Evolutionary conservation across 2,113 vertebrate genomes (phyloP), one percentile per base, ranked within the genome.

Genomic region (Tricholaema leucomelas): DNA sequence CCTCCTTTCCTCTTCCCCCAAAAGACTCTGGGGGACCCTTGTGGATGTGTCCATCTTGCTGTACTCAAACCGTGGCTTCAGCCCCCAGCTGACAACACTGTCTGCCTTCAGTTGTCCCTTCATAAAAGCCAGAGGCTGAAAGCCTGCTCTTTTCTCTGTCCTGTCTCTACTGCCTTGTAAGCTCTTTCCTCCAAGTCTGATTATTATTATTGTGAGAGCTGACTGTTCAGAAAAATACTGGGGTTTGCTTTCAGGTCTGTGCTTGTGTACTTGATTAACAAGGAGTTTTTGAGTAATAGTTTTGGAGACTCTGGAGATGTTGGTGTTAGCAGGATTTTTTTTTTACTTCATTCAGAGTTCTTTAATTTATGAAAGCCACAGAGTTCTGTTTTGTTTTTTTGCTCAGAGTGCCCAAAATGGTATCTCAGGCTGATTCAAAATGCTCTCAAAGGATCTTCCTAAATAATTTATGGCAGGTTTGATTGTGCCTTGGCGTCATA

Each of bases 141-240:
- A 87, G 82, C 75, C 79, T 94, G 85, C 82, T 72, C 90, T 88
- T 90, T 95, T 92, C 89, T 84, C 94, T 91, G 61, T 54, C 70
- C 88, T 4, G 42, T 91, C 94, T 95, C 92, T 81, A 92, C 92
- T 92, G 84, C 92, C 94, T 79, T 64, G 70, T 90, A 93, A 94
- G 95, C 92, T 90, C 86, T 96, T 94, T 93, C 86, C 91, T 93
- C 83, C 81, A 42, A 84, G 77, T 72, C 58, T 81, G 80, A 81
- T 94, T 90, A 81, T 95, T 90, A 81, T 91, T 91, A 76, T n/a
- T n/a, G n/a, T 84, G 86, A 87, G 85, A 93, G 94, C 75, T 94
- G 88, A 91, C 90, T 91, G 3, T 88, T 96, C 88, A 90, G 85
- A 74, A 91, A 95, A 92, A 69, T 64, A 61, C 76, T 71, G 65